A percentile compares a stretch with the other conserved stretches of the same genome.
These are phyloP conservation scores for Pseudois nayaur DNA, from an alignment of 2,113 vertebrate genomes.

Conservation along the genomic window DNA sequence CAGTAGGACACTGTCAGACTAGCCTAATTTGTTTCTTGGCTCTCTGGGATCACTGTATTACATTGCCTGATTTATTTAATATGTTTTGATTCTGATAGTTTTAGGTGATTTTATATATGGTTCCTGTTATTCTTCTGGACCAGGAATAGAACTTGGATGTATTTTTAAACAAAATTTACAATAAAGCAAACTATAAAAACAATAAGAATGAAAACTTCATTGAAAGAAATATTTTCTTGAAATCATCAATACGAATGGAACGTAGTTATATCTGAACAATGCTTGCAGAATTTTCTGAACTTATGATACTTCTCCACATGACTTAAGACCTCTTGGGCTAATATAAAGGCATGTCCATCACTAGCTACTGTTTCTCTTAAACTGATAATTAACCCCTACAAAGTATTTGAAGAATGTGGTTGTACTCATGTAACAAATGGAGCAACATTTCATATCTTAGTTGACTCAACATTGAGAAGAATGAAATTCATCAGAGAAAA, in stretches of 20 bases:
- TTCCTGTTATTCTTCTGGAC: not conserved
- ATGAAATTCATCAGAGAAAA: slow-evolving; percentile 44
- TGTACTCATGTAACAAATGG: not conserved
- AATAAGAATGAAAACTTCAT: not conserved
- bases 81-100: not conserved
- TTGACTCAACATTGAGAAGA: not conserved
- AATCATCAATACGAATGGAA: slow-evolving; percentile 67
- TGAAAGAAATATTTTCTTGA: slow-evolving; percentile 21
- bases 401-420: not conserved
- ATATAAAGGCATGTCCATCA: not conserved
- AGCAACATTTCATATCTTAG: not conserved
- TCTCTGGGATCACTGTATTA: not conserved
- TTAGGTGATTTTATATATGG: not conserved
- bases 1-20: not conserved
- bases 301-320: slow-evolving; percentile 51
- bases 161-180: not conserved
- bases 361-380: not conserved
- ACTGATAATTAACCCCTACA: not conserved
- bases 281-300: slow-evolving; percentile 50
- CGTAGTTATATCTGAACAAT: slow-evolving; percentile 58
- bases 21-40: not conserved
- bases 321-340: not conserved
- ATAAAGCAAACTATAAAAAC: not conserved
- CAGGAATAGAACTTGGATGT: not conserved
- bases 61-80: not conserved